Evolutionary conservation across 2,113 vertebrate species (phyloP).

Genomic region (Pimephales promelas): DNA sequence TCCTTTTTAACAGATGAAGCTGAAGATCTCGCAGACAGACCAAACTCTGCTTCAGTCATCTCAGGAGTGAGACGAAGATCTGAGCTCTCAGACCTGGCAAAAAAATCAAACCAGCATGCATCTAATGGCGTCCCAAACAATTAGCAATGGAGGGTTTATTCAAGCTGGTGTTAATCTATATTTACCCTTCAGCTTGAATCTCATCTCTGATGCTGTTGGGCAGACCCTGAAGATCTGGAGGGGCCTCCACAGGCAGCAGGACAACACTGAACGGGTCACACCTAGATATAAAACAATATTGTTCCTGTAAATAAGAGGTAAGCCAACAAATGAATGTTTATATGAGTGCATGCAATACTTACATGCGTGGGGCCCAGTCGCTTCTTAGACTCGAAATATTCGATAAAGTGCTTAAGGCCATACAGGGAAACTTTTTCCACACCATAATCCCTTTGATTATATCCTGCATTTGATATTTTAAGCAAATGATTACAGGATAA

Average conservation of each 20-base stretch:
- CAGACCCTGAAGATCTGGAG: constrained; percentile 34
- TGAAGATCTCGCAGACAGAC: constrained; percentile 44
- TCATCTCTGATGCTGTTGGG: constrained; percentile 40
- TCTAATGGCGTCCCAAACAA: neutral
- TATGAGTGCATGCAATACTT: constrained; percentile 52
- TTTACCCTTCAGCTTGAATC: constrained; percentile 46
- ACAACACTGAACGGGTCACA: constrained; percentile 40
- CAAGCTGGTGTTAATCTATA: neutral
- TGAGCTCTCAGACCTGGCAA: constrained; percentile 62
- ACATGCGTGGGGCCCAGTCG: constrained; percentile 68
- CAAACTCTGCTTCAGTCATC: constrained; percentile 85
- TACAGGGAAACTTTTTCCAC: constrained; percentile 80
- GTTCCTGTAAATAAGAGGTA: neutral
- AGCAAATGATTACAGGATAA: neutral
- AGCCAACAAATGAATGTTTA: neutral
- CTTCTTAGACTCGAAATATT: constrained; percentile 54
- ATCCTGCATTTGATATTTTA: constrained; percentile 71
- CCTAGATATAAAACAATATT: constrained; percentile 20
- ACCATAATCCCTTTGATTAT: constrained; percentile 79
- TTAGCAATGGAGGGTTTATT: neutral
- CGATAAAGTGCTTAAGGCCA: constrained; percentile 67
- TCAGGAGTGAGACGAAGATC: constrained; percentile 77
- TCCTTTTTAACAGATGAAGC: constrained; percentile 23
- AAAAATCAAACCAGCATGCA: constrained; percentile 1
- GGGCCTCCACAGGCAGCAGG: constrained; percentile 44